A percentile compares a stretch with the other conserved stretches of the same genome.
Conservation (phyloP, 1,140 invertebrate genomes). For the Anastatus disparis region DNA sequence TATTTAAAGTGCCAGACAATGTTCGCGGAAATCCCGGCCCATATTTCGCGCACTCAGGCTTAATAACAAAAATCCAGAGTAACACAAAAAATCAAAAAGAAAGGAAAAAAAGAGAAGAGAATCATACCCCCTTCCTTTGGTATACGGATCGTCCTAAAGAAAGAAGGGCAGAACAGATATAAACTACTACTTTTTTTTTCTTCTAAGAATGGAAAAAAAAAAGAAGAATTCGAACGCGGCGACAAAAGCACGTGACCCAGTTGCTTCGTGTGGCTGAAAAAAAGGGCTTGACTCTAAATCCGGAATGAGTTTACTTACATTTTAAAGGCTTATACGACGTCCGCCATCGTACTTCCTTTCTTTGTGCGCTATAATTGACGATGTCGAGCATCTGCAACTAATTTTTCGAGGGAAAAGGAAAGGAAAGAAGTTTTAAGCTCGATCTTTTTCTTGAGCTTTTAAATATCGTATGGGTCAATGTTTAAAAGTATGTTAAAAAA, state of each 20-base stretch:
- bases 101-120: constrained; percentile 7
- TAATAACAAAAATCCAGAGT: constrained; percentile 35
- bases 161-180: background rate
- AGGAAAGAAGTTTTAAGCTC: too few species aligned
- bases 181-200: too few species aligned
- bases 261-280: constrained; percentile 2
- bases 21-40: constrained; percentile 21
- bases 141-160: background rate
- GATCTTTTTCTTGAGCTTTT: too few species aligned
- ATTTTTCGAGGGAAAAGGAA: constrained; percentile 11
- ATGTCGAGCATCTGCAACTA: constrained; percentile 26
- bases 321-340: background rate
- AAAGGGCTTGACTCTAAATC: constrained; percentile 38
- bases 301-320: constrained; percentile 3
- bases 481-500: too few species aligned
- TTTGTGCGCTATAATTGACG: constrained; percentile 36
- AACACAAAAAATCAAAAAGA: background rate
- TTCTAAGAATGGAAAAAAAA: constrained; percentile 11
- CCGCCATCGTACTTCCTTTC: constrained; percentile 13
- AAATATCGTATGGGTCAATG: too few species aligned
- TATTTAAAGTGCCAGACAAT: constrained; percentile 27
- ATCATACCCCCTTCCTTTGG: too few species aligned
- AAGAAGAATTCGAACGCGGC: background rate
- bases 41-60: constrained; percentile 37
- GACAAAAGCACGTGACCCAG: constrained; percentile 22